phyloP scores from a whole-genome alignment of 2,888 invertebrate species.

The Mystacides longicornis region DNA sequence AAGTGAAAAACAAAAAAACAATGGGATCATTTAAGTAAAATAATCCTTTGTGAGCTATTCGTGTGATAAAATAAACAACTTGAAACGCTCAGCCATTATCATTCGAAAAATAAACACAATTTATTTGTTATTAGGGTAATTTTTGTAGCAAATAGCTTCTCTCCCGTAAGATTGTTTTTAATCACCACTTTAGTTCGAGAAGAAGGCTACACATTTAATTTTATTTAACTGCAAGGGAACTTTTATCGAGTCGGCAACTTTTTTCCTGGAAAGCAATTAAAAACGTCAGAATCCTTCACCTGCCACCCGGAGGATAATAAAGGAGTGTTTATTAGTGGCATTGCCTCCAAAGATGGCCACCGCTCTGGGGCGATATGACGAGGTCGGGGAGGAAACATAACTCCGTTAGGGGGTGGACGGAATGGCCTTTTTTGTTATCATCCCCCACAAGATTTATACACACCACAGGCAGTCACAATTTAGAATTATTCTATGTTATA shows the following conservation, averaged over 20 bases:
- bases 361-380: conserved; percentile 7
- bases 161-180: neutral
- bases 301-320: conserved; percentile 27
- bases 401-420: conserved; percentile 19
- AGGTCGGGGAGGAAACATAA: conserved; percentile 9
- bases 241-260: conserved; percentile 17
- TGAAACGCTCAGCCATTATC: neutral
- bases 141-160: neutral
- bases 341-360: conserved; percentile 25
- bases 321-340: conserved; percentile 26
- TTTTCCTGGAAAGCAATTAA: conserved; percentile 14
- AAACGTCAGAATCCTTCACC: conserved; percentile 19
- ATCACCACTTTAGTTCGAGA: neutral
- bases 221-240: conserved; percentile 13
- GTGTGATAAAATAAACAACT: neutral
- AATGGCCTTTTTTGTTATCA: conserved; percentile 27
- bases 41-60: neutral
- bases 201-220: conserved; percentile 8
- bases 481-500: conserved; percentile 27
- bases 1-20: conserved; percentile 17
- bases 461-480: conserved; percentile 27
- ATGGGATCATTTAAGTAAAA: too few species aligned
- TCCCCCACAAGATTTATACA: conserved; percentile 26
- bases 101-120: conserved; percentile 1
- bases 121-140: neutral